These are phyloP conservation scores for Cabera pusaria DNA, from an alignment of 2,888 invertebrate species.

Conservation along the genomic window DNA sequence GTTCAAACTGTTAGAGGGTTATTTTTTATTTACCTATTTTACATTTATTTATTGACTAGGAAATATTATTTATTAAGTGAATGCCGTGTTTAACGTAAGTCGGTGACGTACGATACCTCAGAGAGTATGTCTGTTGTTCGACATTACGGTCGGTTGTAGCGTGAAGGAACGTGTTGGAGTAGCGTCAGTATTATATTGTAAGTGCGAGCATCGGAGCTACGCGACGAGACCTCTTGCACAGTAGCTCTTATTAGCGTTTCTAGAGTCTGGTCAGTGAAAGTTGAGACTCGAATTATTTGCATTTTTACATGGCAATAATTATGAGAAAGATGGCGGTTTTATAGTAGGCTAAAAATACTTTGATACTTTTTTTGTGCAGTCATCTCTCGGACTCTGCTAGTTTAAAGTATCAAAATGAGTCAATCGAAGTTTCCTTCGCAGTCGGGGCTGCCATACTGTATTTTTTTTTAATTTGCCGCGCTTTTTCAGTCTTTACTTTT, in stretches of 20 bases:
- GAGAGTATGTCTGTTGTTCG: slow-evolving; percentile 49
- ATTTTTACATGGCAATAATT: too few relatives aligned
- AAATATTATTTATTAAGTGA: slow-evolving; percentile 71
- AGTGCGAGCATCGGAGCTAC: slow-evolving; percentile 17
- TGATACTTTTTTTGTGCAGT: too few relatives aligned
- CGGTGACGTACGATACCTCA: slow-evolving; percentile 60
- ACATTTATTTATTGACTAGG: slow-evolving; percentile 75
- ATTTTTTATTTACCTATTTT: slow-evolving; percentile 57
- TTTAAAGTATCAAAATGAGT: too few relatives aligned
- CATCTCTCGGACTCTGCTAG: too few relatives aligned
- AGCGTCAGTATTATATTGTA: slow-evolving; percentile 32
- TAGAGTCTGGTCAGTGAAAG: too few relatives aligned
- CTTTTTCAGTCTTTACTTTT: too few relatives aligned
- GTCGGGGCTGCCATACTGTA: too few relatives aligned
- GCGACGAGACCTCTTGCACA: slow-evolving; percentile 13
- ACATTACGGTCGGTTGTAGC: slow-evolving; percentile 45
- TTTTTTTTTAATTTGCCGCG: too few relatives aligned
- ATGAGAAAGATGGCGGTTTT: too few relatives aligned
- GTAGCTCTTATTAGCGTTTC: slow-evolving; percentile 18
- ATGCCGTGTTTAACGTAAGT: slow-evolving; percentile 47
- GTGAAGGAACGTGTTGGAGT: slow-evolving; percentile 21
- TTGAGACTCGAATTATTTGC: too few relatives aligned
- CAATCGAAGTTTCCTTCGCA: too few relatives aligned
- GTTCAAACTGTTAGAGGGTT: slow-evolving; percentile 72
- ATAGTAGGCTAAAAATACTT: too few relatives aligned